Base-by-base conservation (phyloP, 2,797 vertebrate genomes). In the Synaphobranchus kaupii region DNA sequence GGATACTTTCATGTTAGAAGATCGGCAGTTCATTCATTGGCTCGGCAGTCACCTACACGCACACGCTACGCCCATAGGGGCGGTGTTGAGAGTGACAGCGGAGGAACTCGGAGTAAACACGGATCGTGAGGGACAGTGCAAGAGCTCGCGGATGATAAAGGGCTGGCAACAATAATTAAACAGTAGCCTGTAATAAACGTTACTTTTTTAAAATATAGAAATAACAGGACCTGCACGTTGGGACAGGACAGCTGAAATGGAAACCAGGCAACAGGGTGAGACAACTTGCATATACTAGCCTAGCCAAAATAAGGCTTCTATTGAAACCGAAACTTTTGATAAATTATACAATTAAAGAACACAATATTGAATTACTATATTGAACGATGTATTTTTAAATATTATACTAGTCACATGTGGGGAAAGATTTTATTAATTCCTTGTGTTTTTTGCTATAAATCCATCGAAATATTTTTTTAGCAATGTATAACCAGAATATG, bases 261-360 rank as follows among this genome's bases (percentile, higher is more conserved):
- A 96, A 90, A 93, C 92, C 86, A 92, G 92, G 89, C 95, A 95
- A 88, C 95, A 95, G 93, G 96, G 96, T 97, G 90, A 95, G 95
- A 89, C 28, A 0, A 48, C 6, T 54, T 86, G 47, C 84, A 39
- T 84, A 22, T 52, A 34, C 25, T 83, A 34, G 48, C 54, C 54
- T 60, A 50, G 80, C 12, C 15, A 7, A 12, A 56, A 39, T 2
- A 39, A 60, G 12, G 73, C 6, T 44, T 44, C 20, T 47, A 44
- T 34, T 73, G 0, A n/a, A 66, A 68, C 9, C 39, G 44, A 44
- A 85, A 81, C 47, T n/a, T 48, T 17, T 25, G 31, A 13, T 81
- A 22, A 81, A 44, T 17, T 81, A 56, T 54, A 28, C 8, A 31
- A 56, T 76, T 39, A 44, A 13, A 31, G 25, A n/a, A 28, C 63